phyloP scores from a whole-genome alignment of 2,797 vertebrate genomes.

The Rhyacichthys aspro region DNA sequence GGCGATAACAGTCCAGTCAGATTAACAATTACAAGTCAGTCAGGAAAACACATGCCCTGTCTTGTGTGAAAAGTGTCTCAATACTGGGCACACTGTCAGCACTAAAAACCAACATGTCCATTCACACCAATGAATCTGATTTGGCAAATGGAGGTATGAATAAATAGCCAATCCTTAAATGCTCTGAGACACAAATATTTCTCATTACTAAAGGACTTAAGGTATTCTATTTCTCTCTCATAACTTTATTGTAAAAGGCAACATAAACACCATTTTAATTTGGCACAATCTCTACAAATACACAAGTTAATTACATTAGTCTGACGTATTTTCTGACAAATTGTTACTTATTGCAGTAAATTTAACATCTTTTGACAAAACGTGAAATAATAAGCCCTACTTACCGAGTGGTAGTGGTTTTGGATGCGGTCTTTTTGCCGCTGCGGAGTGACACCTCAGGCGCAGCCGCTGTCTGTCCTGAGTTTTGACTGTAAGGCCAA shows the following conservation, averaged over 20 bases:
- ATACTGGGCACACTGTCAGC: not conserved
- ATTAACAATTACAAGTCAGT: slow-evolving; percentile 36
- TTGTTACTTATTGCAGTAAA: too few species aligned
- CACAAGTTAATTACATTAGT: too few species aligned
- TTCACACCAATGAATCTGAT: too few species aligned
- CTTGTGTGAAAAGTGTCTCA: slow-evolving; percentile 34
- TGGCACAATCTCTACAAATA: too few species aligned
- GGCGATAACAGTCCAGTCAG: slow-evolving; percentile 30
- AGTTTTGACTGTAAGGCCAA: slow-evolving; percentile 25
- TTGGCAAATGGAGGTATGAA: not conserved
- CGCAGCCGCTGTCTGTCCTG: slow-evolving; percentile 29
- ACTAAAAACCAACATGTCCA: not conserved
- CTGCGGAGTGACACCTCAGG: slow-evolving; percentile 1
- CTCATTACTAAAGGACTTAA: too few species aligned
- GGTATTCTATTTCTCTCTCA: too few species aligned
- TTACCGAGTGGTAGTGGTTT: slow-evolving; percentile 1
- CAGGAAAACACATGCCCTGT: slow-evolving; percentile 35
- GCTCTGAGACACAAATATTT: too few species aligned
- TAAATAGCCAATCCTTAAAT: not conserved
- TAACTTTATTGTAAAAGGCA: too few species aligned
- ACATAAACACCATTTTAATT: too few species aligned
- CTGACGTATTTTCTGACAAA: too few species aligned
- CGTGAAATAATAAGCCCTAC: not conserved
- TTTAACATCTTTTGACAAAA: too few species aligned
- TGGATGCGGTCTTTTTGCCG: slow-evolving; percentile 9